These are phyloP conservation scores for Trichogramma pretiosum DNA, from an alignment of 1,140 invertebrate genomes.

Conservation along the genomic window DNA sequence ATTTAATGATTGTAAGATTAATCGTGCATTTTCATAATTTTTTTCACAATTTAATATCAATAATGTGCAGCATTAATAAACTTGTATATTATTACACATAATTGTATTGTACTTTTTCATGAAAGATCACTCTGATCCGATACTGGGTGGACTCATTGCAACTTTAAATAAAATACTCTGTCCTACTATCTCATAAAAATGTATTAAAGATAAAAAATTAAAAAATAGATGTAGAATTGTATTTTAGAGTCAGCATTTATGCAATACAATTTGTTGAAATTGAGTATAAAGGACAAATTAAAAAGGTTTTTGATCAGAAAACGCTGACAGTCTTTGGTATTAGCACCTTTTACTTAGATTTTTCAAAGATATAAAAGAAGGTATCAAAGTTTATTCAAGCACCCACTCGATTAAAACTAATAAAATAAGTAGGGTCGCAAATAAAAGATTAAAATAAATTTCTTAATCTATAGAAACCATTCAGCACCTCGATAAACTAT, in stretches of 20 bases:
- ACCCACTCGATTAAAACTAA: too few species aligned
- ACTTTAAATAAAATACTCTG: neutral
- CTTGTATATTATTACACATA: neutral
- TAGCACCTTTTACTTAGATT: too few species aligned
- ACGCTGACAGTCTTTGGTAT: too few species aligned
- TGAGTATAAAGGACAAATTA: too few species aligned
- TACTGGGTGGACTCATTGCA: conserved; percentile 4
- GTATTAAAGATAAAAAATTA: neutral
- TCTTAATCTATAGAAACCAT: neutral
- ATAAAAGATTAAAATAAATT: neutral
- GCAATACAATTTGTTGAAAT: conserved; percentile 1
- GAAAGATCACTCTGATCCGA: conserved; percentile 6
- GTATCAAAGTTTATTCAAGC: too few species aligned
- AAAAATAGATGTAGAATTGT: conserved; percentile 4
- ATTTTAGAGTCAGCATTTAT: neutral
- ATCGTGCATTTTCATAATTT: neutral
- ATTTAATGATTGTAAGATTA: conserved; percentile 5
- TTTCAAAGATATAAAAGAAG: too few species aligned
- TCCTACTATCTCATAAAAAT: neutral
- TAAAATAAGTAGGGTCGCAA: too few species aligned
- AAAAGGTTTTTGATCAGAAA: too few species aligned
- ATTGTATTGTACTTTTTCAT: neutral
- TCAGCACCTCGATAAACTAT: conserved; percentile 4
- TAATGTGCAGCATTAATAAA: conserved; percentile 12
- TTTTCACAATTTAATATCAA: conserved; percentile 6